Base-by-base conservation (phyloP, 1,140 invertebrate species). In the Tribolium castaneum region DNA sequence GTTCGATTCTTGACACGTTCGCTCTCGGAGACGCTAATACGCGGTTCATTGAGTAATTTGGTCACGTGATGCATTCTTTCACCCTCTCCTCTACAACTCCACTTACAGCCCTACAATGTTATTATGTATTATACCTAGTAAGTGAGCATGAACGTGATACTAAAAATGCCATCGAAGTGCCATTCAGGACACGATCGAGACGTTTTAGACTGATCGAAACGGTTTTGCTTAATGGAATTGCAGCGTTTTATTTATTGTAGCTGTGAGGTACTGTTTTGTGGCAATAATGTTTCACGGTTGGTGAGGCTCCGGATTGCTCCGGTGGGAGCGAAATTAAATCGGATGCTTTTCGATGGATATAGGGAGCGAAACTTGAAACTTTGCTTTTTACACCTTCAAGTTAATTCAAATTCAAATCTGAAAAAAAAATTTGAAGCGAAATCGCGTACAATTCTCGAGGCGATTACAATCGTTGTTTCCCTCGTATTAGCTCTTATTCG, bases 21-120 rank as follows among this genome's bases (percentile, higher is more conserved):
- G 66, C 50, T 74, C 54, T 59, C 54, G 76, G 76, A 74, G 71
- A 80, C 76, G 75, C 80, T 83, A 82, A 83, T 83, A 83, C 81
- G 81, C 70, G 51, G 73, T 79, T 83, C 82, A 81, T 83, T 80
- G 80, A 62, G 82, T 82, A 83, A 83, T 83, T 82, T 80, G 62
- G 82, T 83, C 82, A 83, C 82, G 82, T 83, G 82, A 70, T 76
- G 80, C 78, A 83, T 83, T 82, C 81, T 83, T 83, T 77, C 51
- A 30, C 49, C 76, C 75, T 74, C 76, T 70, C 70, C 14, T 19
- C 49, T 22, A 75, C 70, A 77, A 74, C 76, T 75, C 75, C 76
- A 75, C 54, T 62, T 66, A 62, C 70, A 77, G 78, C 79, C 70
- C 49, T 59, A 78, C 79, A 78, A 80, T 78, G 82, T 80, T 83